These are phyloP conservation scores for Arrhamphus sclerolepis DNA, from an alignment of 2,797 vertebrate species.

Conservation along the genomic window DNA sequence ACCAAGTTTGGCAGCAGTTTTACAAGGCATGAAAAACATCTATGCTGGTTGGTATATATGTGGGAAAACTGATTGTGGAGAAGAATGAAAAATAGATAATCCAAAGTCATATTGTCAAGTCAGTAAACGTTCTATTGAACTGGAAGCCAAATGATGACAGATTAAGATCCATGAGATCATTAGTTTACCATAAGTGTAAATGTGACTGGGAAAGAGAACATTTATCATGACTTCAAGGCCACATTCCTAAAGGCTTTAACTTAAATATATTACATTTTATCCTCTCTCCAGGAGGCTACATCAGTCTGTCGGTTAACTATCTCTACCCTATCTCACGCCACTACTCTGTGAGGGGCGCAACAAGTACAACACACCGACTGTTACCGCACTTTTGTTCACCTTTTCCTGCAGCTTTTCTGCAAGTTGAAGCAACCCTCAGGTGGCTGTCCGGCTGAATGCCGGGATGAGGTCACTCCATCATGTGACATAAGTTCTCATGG, in stretches of 20 bases:
- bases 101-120: slow-evolving; percentile 27
- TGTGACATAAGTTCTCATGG: slow-evolving; percentile 64
- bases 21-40: slow-evolving; percentile 22
- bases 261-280: not conserved
- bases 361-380: slow-evolving; percentile 13
- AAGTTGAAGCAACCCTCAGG: slow-evolving; percentile 55
- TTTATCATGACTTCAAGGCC: no score
- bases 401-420: not conserved
- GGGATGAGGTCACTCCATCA: slow-evolving; percentile 67
- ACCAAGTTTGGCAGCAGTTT: slow-evolving; percentile 36
- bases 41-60: slow-evolving; percentile 17
- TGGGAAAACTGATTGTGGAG: no score
- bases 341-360: not conserved
- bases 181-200: no score
- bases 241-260: no score
- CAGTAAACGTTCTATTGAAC: slow-evolving; percentile 2
- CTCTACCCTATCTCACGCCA: not conserved
- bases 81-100: slow-evolving; percentile 12
- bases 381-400: slow-evolving; percentile 13
- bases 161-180: no score
- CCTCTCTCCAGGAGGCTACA: not conserved
- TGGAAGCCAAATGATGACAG: no score
- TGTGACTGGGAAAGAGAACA: no score
- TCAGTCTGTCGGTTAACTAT: not conserved
- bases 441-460: slow-evolving; percentile 52